Conservation (phyloP, 2,797 vertebrate species). For the Liparis tanakae region DNA sequence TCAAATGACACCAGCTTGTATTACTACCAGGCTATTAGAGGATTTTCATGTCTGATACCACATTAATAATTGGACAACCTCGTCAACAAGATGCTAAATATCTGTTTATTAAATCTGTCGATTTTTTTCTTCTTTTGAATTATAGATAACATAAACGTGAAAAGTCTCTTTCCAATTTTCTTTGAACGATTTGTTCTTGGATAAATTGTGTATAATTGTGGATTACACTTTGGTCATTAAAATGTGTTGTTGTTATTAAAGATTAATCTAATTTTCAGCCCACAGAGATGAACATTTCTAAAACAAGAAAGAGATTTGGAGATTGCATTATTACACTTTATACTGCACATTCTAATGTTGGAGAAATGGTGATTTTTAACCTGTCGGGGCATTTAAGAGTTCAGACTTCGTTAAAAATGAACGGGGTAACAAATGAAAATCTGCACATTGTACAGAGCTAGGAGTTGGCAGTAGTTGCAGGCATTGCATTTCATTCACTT, state of each 20-base stretch:
- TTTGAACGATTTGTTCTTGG: constrained; percentile 35
- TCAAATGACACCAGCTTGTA: constrained; percentile 36
- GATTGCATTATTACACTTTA: background rate
- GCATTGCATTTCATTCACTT: background rate
- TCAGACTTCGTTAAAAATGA: constrained; percentile 7
- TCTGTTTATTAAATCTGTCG: constrained; percentile 56
- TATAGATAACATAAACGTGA: constrained; percentile 36
- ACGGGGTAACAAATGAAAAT: background rate
- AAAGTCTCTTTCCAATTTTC: constrained; percentile 43
- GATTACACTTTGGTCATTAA: constrained; percentile 46
- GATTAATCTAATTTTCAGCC: constrained; percentile 21
- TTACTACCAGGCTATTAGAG: constrained; percentile 25
- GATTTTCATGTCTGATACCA: constrained; percentile 56
- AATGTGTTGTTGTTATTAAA: constrained; percentile 26
- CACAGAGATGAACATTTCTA: constrained; percentile 1
- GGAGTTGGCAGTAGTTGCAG: background rate
- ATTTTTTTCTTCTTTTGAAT: constrained; percentile 48
- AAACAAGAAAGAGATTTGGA: background rate
- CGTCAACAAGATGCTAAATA: constrained; percentile 44
- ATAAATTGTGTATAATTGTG: constrained; percentile 32
- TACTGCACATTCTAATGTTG: background rate
- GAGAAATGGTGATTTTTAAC: constrained; percentile 24
- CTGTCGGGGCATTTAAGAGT: constrained; percentile 6
- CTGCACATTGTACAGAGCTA: background rate
- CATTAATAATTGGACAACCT: constrained; percentile 54